These are phyloP conservation scores for Amphipoea oculea DNA, from an alignment of 2,888 invertebrate species.

Conservation along the genomic window DNA sequence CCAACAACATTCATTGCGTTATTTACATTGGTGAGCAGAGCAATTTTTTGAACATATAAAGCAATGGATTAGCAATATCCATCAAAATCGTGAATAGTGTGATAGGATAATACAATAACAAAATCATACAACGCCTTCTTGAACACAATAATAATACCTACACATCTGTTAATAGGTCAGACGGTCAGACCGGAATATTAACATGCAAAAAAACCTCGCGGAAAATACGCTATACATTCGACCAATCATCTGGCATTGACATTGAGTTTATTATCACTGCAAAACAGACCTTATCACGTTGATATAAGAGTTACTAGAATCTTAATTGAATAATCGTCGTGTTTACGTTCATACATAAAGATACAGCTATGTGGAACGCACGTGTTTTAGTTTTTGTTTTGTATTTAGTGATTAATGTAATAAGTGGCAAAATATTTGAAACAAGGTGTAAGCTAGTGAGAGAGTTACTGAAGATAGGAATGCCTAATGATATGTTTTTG, in stretches of 20 bases:
- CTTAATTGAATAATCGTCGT: slow-evolving; percentile 29
- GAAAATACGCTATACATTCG: slow-evolving; percentile 40
- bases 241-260: slow-evolving; percentile 74
- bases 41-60: neutral
- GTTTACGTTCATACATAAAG: slow-evolving; percentile 61
- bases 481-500: slow-evolving; percentile 79
- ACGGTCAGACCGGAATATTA: slow-evolving; percentile 46
- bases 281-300: slow-evolving; percentile 12
- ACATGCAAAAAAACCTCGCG: slow-evolving; percentile 47
- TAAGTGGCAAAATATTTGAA: slow-evolving; percentile 76
- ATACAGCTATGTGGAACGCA: slow-evolving; percentile 74
- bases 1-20: neutral
- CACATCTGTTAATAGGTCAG: slow-evolving; percentile 32
- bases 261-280: slow-evolving; percentile 64
- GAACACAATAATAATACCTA: neutral
- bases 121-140: neutral
- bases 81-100: too few relatives aligned
- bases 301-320: slow-evolving; percentile 18
- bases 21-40: neutral
- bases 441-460: slow-evolving; percentile 83
- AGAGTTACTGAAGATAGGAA: slow-evolving; percentile 78
- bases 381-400: slow-evolving; percentile 72
- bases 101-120: neutral
- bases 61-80: too few relatives aligned
- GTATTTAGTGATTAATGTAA: slow-evolving; percentile 57